Percentiles rank a stretch among this genome's conserved stretches.
Evolutionary conservation across 2,888 invertebrate species (phyloP).

Genomic region (Chrysina gloriosa): DNA sequence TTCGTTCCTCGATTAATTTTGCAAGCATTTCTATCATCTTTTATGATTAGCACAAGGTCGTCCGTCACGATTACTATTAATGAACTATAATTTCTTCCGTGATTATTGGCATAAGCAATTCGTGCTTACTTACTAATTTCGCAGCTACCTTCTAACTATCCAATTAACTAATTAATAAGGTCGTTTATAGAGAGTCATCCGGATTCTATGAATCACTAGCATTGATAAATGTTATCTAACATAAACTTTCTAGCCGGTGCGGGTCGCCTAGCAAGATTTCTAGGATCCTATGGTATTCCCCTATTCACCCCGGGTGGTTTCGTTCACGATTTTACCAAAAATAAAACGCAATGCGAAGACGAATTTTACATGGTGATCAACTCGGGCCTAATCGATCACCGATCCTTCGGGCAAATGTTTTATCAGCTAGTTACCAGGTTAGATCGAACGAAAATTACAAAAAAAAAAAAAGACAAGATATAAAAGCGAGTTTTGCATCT

Average conservation of each 20-base stretch:
- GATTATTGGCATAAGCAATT: no score
- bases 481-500: conserved; percentile 44
- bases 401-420: conserved; percentile 78
- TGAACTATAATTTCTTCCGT: no score
- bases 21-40: no score
- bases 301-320: conserved; percentile 85
- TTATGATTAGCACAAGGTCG: no score
- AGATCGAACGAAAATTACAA: conserved; percentile 49
- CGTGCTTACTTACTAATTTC: no score
- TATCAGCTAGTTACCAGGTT: conserved; percentile 78
- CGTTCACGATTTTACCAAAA: conserved; percentile 80
- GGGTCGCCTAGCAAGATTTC: conserved; percentile 81
- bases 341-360: conserved; percentile 75
- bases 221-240: conserved; percentile 7
- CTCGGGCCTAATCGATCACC: conserved; percentile 78
- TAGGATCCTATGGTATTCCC: conserved; percentile 79
- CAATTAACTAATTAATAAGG: no score
- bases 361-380: conserved; percentile 85
- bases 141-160: no score
- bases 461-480: background rate
- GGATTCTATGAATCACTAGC: background rate
- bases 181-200: no score
- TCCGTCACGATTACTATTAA: no score
- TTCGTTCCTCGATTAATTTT: no score
- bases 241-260: conserved; percentile 84